Conservation (phyloP, 2,113 vertebrate genomes). For the Blennius ocellaris region DNA sequence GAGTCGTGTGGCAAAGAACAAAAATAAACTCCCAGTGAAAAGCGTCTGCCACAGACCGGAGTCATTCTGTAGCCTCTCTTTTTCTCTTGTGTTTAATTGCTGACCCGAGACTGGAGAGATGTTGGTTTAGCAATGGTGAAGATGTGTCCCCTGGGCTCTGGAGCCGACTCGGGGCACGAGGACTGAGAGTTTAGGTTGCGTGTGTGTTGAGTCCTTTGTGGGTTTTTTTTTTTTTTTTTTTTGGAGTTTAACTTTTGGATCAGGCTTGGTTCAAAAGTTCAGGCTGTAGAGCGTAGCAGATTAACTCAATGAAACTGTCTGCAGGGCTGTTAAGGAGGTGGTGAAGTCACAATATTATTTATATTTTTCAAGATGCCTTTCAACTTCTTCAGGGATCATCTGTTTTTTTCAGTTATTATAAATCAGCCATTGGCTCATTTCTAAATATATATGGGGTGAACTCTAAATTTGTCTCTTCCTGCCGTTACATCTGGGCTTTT, state of each 20-base stretch:
- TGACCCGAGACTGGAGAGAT: conserved; percentile 63
- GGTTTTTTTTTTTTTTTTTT: too few species aligned
- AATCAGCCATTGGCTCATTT: conserved; percentile 9
- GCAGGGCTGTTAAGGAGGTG: not conserved
- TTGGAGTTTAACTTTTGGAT: conserved; percentile 33
- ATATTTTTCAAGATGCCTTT: conserved; percentile 18
- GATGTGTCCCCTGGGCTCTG: conserved; percentile 61
- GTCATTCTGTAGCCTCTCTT: conserved; percentile 37
- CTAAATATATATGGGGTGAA: conserved; percentile 4
- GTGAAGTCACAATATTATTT: not conserved
- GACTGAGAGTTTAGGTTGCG: conserved; percentile 52
- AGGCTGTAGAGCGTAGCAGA: conserved; percentile 21
- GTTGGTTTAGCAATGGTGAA: conserved; percentile 63
- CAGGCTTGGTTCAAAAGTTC: conserved; percentile 60
- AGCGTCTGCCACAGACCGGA: conserved; percentile 23
- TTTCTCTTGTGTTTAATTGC: conserved; percentile 60
- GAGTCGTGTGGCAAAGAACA: conserved; percentile 38
- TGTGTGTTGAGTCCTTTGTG: conserved; percentile 45
- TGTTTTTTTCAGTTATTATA: conserved; percentile 9
- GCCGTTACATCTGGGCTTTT: conserved; percentile 18
- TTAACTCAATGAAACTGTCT: conserved; percentile 18
- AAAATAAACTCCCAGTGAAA: conserved; percentile 68
- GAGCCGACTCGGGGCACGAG: conserved; percentile 48
- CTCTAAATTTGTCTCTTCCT: conserved; percentile 33
- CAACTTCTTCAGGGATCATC: not conserved